Evolutionary conservation across 2,888 invertebrate genomes (phyloP).

Genomic region (Matsumyia berberina): DNA sequence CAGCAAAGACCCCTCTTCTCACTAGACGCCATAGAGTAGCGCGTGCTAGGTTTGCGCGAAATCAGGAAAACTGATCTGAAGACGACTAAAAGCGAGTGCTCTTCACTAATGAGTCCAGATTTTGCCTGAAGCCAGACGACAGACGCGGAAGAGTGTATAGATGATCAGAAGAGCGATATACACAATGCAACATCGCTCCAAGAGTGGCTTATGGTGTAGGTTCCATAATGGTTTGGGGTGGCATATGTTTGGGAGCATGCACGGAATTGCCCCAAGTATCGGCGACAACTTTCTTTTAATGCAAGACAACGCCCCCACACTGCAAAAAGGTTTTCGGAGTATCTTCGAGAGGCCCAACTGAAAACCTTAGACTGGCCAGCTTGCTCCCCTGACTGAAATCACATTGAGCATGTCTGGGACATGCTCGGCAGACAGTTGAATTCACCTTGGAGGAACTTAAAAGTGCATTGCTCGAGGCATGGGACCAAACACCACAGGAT

Average conservation of each 20-base stretch:
- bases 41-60: too few relatives aligned
- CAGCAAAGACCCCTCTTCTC: too few relatives aligned
- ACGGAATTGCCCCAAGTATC: too few relatives aligned
- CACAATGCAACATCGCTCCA: slow-evolving; percentile 11
- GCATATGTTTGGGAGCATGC: too few relatives aligned
- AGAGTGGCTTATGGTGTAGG: slow-evolving; percentile 8
- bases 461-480: not conserved
- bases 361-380: not conserved
- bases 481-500: not conserved
- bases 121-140: too few relatives aligned
- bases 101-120: slow-evolving; percentile 6
- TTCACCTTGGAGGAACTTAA: not conserved
- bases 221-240: slow-evolving; percentile 5
- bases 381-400: not conserved
- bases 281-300: too few relatives aligned
- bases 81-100: not conserved
- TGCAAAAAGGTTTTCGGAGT: too few relatives aligned
- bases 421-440: not conserved
- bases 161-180: not conserved
- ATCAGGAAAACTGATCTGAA: not conserved
- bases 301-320: too few relatives aligned
- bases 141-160: too few relatives aligned
- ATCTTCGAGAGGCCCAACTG: too few relatives aligned
- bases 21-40: too few relatives aligned
- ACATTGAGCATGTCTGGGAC: not conserved